A percentile compares a stretch with the other conserved stretches of the same genome.
phyloP scores from a whole-genome alignment of 2,888 invertebrate genomes.

The Andricus quercusramuli region DNA sequence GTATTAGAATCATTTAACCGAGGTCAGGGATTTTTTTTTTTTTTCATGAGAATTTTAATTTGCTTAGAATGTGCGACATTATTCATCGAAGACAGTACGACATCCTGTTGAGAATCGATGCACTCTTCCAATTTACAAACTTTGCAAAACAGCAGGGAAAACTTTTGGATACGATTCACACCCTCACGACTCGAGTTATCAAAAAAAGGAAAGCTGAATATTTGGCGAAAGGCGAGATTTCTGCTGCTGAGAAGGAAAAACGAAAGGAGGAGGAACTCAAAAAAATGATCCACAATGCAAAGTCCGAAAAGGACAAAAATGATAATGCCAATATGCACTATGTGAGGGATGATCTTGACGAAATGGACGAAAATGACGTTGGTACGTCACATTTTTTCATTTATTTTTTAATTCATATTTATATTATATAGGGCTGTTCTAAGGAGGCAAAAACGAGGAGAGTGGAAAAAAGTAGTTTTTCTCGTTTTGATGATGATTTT shows the following conservation, averaged over 20 bases:
- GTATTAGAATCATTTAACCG: too few species aligned
- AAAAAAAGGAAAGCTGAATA: slow-evolving; percentile 63
- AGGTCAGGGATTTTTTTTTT: background rate
- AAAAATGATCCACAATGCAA: slow-evolving; percentile 11
- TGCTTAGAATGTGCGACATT: slow-evolving; percentile 80
- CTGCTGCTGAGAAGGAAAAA: slow-evolving; percentile 47
- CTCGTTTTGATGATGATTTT: accelerated
- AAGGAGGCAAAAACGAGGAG: too few species aligned
- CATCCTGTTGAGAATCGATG: slow-evolving; percentile 77
- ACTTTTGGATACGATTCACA: slow-evolving; percentile 79
- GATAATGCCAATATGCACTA: slow-evolving; percentile 64
- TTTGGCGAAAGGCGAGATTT: slow-evolving; percentile 53
- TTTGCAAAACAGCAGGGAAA: slow-evolving; percentile 77
- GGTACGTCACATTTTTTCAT: slow-evolving; percentile 70
- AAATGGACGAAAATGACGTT: slow-evolving; percentile 74
- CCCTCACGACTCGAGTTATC: slow-evolving; percentile 78
- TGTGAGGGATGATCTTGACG: slow-evolving; percentile 80
- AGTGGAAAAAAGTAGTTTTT: too few species aligned
- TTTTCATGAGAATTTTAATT: background rate
- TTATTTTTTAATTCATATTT: background rate
- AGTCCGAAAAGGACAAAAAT: slow-evolving; percentile 9
- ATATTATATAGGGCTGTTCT: too few species aligned
- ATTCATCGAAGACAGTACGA: slow-evolving; percentile 80
- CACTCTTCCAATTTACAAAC: slow-evolving; percentile 79
- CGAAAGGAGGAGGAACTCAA: slow-evolving; percentile 43